phyloP scores from a whole-genome alignment of 2,113 vertebrate species.

The Hydrolagus affinis region DNA sequence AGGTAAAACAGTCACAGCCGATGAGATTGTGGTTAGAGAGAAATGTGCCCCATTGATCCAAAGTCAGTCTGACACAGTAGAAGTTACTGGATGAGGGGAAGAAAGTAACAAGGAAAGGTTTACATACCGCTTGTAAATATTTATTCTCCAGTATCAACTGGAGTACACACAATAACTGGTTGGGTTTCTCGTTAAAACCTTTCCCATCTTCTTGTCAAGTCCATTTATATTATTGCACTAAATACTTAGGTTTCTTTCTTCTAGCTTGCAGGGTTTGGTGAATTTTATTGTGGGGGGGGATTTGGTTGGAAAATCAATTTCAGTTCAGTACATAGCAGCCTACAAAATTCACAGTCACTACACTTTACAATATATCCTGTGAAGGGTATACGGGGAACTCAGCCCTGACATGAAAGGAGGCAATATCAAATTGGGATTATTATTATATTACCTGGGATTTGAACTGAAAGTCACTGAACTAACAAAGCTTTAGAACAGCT shows the following conservation, averaged over 20 bases:
- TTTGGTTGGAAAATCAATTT: background rate
- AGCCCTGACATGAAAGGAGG: too few species aligned
- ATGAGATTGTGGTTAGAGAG: too few species aligned
- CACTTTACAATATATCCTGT: too few species aligned
- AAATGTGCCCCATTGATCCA: too few species aligned
- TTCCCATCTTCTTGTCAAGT: background rate
- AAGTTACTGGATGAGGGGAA: background rate
- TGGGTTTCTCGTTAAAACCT: conserved; percentile 6
- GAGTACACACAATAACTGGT: conserved; percentile 5
- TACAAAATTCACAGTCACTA: too few species aligned
- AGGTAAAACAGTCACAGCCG: too few species aligned
- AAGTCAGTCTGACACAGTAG: too few species aligned
- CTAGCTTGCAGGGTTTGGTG: conserved; percentile 9
- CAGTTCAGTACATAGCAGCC: background rate
- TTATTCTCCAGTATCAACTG: conserved; percentile 20
- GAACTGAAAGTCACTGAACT: too few species aligned
- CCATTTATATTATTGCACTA: conserved; percentile 26
- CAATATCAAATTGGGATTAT: too few species aligned
- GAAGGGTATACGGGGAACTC: too few species aligned
- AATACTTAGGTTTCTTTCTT: background rate
- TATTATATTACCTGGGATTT: too few species aligned
- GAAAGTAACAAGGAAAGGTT: conserved; percentile 10
- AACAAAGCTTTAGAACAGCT: too few species aligned
- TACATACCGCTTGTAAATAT: background rate
- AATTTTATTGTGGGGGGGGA: background rate